Evolutionary conservation across 2,888 invertebrate genomes (phyloP).

Genomic region (Spicauda simplicius): DNA sequence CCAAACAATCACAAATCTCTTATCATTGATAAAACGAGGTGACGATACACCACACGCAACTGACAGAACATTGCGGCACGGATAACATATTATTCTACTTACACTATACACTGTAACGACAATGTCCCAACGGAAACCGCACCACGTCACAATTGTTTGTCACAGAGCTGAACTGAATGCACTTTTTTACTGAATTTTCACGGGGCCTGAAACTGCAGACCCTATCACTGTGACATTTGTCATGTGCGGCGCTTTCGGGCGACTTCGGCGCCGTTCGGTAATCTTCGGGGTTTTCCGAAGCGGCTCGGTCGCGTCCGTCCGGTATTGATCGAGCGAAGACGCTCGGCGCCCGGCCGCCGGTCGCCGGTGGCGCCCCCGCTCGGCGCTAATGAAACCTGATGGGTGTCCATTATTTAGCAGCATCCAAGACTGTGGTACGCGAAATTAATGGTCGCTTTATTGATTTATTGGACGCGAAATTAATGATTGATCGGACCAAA

Average conservation of each 20-base stretch:
- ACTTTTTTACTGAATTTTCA: conserved; percentile 65
- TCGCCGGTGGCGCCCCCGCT: conserved; percentile 77
- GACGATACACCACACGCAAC: conserved; percentile 2
- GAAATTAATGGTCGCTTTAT: conserved; percentile 80
- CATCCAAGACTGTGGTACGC: conserved; percentile 71
- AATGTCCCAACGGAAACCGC: conserved; percentile 47
- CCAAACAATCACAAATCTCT: conserved; percentile 31
- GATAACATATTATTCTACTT: conserved; percentile 52
- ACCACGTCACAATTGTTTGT: conserved; percentile 55
- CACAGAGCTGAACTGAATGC: conserved; percentile 47
- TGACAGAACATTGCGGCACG: conserved; percentile 1
- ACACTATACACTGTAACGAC: conserved; percentile 59
- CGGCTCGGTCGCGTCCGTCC: conserved; percentile 56
- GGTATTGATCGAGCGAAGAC: conserved; percentile 67
- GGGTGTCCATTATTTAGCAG: conserved; percentile 81
- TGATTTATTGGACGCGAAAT: conserved; percentile 78
- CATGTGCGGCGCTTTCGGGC: conserved; percentile 65
- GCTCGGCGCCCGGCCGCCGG: conserved; percentile 75
- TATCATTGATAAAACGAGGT: conserved; percentile 28
- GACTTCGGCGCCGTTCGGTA: conserved; percentile 43
- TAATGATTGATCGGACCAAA: conserved; percentile 73
- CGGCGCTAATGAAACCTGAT: conserved; percentile 77
- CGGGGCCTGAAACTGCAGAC: conserved; percentile 74
- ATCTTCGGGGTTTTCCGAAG: conserved; percentile 49
- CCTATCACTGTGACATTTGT: conserved; percentile 74